Evolutionary conservation across 2,113 vertebrate genomes (phyloP), one percentile per base, ranked within the genome.

Genomic region (Rhinolophus sinicus): DNA sequence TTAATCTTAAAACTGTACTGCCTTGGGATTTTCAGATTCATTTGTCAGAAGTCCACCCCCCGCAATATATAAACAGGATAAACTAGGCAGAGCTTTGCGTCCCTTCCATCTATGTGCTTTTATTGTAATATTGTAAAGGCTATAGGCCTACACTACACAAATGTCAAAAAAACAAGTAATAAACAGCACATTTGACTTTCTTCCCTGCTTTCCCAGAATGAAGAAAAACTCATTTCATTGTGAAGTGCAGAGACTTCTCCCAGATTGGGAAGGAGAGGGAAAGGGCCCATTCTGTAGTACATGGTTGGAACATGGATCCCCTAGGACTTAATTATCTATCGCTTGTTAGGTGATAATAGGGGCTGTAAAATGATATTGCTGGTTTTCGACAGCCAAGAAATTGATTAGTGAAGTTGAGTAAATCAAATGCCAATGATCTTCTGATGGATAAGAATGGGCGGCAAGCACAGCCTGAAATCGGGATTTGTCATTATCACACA

Each of bases 281-380:
- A 90, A 75, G 2, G 3, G 85, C 12, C 56, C 19, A 76, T 92
- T 75, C 75, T 96, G 47, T 40, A 90, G 88, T 77, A 96, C 38
- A 95, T 18, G 22, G 88, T 72, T 76, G 93, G 64, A 97, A 91
- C 95, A 96, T 90, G 35, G 50, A 94, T 96, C 98, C 97, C 98
- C 72, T 94, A 98, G 93, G 97, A 96, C 95, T 98, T 98, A 96
- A 98, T 98, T 98, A 98, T 96, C 97, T 96, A 19, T 97, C 93
- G 95, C 98, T 97, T 88, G 76, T 98, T 96, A 98, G 93, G 83
- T 75, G 97, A 93, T 90, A 93, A 98, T 96, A 98, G 50, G 76
- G 78, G 67, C 92, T 96, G 84, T 97, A 87, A 98, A 98, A 98
- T 60, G 87, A 95, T 96, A 97, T 47, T 94, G 92, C 97, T 92